phyloP scores from a whole-genome alignment of 2,113 vertebrate species.

The Orientallactaga bullata region DNA sequence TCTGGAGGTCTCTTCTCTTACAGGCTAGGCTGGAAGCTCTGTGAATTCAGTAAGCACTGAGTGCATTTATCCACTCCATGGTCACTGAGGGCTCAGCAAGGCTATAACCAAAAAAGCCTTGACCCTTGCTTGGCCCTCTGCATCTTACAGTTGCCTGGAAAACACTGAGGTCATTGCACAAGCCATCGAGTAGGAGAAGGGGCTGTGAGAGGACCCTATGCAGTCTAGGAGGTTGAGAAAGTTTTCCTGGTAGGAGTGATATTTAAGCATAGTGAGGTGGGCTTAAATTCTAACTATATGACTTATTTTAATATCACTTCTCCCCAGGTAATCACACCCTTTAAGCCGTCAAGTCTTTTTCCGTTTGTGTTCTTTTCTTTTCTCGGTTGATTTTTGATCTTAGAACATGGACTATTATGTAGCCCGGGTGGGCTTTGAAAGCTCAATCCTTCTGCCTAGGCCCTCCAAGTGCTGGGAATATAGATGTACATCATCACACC shows the following conservation, averaged over 20 bases:
- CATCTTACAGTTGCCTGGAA: neutral
- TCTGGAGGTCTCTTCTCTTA: neutral
- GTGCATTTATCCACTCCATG: neutral
- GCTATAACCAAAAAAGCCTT: neutral
- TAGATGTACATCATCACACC: neutral
- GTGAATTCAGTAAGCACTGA: fast-evolving
- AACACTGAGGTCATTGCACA: neutral
- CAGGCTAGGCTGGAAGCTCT: neutral
- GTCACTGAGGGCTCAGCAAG: neutral
- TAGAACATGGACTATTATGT: neutral
- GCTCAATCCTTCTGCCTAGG: neutral
- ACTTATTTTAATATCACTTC: neutral
- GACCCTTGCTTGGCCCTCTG: neutral
- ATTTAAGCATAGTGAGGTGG: neutral
- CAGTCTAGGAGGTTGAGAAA: neutral
- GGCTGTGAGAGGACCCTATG: neutral
- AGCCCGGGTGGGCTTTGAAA: neutral
- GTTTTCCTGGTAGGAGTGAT: neutral
- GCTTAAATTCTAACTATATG: neutral
- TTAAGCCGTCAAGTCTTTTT: neutral
- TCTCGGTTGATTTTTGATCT: neutral
- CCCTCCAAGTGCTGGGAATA: neutral
- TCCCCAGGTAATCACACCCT: neutral
- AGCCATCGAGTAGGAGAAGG: neutral
- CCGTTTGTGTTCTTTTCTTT: neutral